phyloP scores from a whole-genome alignment of 2,888 invertebrate genomes.

The Mesorhabditis sp. region DNA sequence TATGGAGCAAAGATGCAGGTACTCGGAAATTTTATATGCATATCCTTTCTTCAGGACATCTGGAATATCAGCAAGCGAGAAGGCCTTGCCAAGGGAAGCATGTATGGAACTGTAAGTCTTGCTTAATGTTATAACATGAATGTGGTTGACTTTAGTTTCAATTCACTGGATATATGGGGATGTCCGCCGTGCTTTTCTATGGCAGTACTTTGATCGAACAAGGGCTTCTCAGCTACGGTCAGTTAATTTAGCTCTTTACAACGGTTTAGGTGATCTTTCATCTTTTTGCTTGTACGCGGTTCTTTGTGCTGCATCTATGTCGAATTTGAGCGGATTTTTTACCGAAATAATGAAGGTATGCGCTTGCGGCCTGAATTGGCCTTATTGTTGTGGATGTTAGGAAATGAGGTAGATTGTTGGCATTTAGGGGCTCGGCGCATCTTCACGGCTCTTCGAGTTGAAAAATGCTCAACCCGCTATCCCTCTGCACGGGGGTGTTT shows the following conservation, averaged over 20 bases:
- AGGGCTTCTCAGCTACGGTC: slow-evolving; percentile 53
- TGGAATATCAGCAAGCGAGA: slow-evolving; percentile 79
- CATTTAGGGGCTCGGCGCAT: slow-evolving; percentile 76
- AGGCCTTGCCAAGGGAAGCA: slow-evolving; percentile 78
- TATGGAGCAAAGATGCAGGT: slow-evolving; percentile 64
- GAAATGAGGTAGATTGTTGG: neutral
- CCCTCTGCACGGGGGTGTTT: slow-evolving; percentile 67
- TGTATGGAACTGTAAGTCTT: slow-evolving; percentile 75
- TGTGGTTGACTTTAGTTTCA: slow-evolving; percentile 41
- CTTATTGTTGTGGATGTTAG: neutral
- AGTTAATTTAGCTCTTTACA: slow-evolving; percentile 48
- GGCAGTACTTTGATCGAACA: slow-evolving; percentile 51
- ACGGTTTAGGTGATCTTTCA: slow-evolving; percentile 77
- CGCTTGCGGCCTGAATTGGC: neutral
- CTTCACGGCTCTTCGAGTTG: slow-evolving; percentile 81
- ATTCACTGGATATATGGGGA: slow-evolving; percentile 52
- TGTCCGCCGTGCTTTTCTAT: slow-evolving; percentile 55
- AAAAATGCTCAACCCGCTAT: slow-evolving; percentile 77
- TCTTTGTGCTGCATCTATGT: slow-evolving; percentile 48
- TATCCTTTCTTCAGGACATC: slow-evolving; percentile 69
- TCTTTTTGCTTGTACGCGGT: slow-evolving; percentile 85
- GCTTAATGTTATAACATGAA: slow-evolving; percentile 6
- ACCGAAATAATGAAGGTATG: slow-evolving; percentile 77
- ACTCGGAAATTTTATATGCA: neutral
- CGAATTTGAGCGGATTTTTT: slow-evolving; percentile 78